Percentiles rank a stretch among this genome's conserved stretches.
Conservation (phyloP, 2,888 invertebrate species). For the Punctoribates punctum region DNA sequence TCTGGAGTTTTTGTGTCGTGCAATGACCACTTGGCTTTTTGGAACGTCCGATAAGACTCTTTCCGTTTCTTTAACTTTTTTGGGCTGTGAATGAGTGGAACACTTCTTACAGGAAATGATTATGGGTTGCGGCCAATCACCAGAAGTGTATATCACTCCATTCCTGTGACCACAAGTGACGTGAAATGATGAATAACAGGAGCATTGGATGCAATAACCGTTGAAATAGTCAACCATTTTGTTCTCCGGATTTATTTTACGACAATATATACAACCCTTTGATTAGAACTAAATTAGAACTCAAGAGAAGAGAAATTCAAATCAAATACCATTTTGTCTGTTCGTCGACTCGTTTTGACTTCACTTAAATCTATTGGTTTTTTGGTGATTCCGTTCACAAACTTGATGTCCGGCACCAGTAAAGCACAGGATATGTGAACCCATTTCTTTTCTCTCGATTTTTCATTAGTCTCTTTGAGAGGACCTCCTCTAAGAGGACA, state of each 20-base stretch:
- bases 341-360: slow-evolving; percentile 49
- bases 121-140: slow-evolving; percentile 54
- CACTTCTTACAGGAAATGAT: slow-evolving; percentile 36
- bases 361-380: slow-evolving; percentile 52
- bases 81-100: background rate
- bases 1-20: slow-evolving; percentile 62
- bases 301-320: background rate
- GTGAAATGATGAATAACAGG: slow-evolving; percentile 60
- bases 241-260: slow-evolving; percentile 44
- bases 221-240: slow-evolving; percentile 40
- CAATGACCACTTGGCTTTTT: slow-evolving; percentile 59
- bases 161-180: slow-evolving; percentile 61
- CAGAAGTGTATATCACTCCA: slow-evolving; percentile 57
- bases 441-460: slow-evolving; percentile 50
- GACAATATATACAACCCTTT: slow-evolving; percentile 49
- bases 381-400: slow-evolving; percentile 52
- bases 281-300: background rate
- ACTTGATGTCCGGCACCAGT: slow-evolving; percentile 53
- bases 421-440: slow-evolving; percentile 56
- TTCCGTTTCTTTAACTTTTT: background rate
- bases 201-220: slow-evolving; percentile 58
- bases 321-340: slow-evolving; percentile 43
- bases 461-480: slow-evolving; percentile 50
- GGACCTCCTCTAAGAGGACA: slow-evolving; percentile 59
- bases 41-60: slow-evolving; percentile 50